A percentile compares a stretch with the other conserved stretches of the same genome.
These are phyloP conservation scores for Lordiphosa clarofinis DNA, from an alignment of 1,140 invertebrate genomes.

Conservation along the genomic window DNA sequence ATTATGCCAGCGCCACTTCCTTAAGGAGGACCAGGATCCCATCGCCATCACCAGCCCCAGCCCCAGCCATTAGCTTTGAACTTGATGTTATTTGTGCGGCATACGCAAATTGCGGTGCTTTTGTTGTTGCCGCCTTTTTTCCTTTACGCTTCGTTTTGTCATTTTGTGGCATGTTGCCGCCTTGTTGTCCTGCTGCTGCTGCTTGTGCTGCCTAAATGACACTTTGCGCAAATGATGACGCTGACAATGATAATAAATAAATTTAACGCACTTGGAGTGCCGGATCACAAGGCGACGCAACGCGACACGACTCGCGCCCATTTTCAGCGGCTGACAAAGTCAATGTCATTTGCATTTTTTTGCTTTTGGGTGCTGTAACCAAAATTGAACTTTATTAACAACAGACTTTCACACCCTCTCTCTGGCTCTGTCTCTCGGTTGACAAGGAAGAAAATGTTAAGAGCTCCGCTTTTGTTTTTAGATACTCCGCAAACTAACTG, in stretches of 20 bases:
- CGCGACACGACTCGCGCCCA: slow-evolving; percentile 13
- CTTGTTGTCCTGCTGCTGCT: slow-evolving; percentile 27
- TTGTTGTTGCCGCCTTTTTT: slow-evolving; percentile 37
- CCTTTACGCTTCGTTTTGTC: slow-evolving; percentile 62
- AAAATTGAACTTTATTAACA: slow-evolving; percentile 48
- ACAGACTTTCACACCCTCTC: slow-evolving; percentile 8
- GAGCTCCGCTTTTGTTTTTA: no score
- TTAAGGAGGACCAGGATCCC: background rate
- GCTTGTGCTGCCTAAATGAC: slow-evolving; percentile 52
- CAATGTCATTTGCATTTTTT: slow-evolving; percentile 53
- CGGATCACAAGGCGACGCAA: slow-evolving; percentile 11
- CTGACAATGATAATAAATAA: slow-evolving; percentile 74
- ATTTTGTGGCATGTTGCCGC: slow-evolving; percentile 67
- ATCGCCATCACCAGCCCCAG: slow-evolving; percentile 7
- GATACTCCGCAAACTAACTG: no score
- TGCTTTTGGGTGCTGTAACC: slow-evolving; percentile 13
- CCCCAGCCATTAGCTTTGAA: slow-evolving; percentile 68
- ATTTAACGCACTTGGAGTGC: slow-evolving; percentile 51
- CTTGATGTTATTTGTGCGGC: slow-evolving; percentile 65
- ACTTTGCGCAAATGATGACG: slow-evolving; percentile 68
- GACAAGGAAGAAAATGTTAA: no score
- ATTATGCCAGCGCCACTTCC: slow-evolving; percentile 34
- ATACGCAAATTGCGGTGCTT: slow-evolving; percentile 52
- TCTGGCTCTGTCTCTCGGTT: background rate
- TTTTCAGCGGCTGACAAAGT: slow-evolving; percentile 3